Conservation (phyloP, 2,113 vertebrate species). For the Pseudolaguvia tuberculata region DNA sequence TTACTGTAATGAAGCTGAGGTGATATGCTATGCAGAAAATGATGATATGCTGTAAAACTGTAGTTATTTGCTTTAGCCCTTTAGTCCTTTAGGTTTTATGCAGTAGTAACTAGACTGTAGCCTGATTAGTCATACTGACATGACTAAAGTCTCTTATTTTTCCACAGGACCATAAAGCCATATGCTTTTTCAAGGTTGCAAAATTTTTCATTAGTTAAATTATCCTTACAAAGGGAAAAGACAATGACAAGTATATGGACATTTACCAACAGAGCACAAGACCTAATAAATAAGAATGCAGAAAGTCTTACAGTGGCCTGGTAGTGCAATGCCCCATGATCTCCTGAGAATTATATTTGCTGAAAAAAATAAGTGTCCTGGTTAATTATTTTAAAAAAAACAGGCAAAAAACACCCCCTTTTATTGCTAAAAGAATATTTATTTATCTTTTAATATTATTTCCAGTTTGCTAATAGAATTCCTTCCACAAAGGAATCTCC, state of each 20-base stretch:
- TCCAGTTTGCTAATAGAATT: background rate
- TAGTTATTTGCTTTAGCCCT: slow-evolving; percentile 60
- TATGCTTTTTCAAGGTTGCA: slow-evolving; percentile 73
- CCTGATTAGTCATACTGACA: slow-evolving; percentile 73
- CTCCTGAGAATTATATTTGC: background rate
- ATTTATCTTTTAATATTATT: background rate
- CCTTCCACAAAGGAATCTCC: background rate
- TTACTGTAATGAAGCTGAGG: background rate
- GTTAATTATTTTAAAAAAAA: background rate
- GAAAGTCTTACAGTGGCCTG: too few relatives aligned
- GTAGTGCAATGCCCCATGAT: too few relatives aligned
- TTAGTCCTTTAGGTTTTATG: slow-evolving; percentile 83
- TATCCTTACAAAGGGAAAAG: slow-evolving; percentile 36
- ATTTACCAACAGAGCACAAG: too few relatives aligned
- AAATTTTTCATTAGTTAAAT: slow-evolving; percentile 71
- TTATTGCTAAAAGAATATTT: background rate
- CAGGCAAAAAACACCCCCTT: background rate
- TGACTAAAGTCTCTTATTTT: slow-evolving; percentile 69
- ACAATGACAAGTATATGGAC: background rate
- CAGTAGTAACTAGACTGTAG: slow-evolving; percentile 80
- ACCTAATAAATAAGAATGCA: too few relatives aligned
- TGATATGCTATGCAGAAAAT: background rate
- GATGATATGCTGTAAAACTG: background rate
- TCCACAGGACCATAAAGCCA: slow-evolving; percentile 79
- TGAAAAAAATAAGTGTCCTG: background rate